These are phyloP conservation scores for Zootermopsis nevadensis DNA, from an alignment of 2,888 invertebrate species.

Conservation along the genomic window DNA sequence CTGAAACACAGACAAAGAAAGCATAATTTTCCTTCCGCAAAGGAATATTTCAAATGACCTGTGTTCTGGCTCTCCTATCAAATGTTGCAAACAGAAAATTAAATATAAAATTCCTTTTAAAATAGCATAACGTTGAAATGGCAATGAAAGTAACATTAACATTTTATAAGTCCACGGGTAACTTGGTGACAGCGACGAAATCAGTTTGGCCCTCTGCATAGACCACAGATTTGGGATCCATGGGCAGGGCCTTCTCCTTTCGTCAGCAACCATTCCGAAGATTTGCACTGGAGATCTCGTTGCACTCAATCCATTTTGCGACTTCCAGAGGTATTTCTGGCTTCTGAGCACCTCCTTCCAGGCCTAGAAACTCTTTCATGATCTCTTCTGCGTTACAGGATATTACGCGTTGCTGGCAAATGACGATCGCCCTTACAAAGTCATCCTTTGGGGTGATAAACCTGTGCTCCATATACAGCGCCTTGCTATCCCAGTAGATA, in stretches of 20 bases:
- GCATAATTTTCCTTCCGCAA: no score
- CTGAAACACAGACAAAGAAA: no score
- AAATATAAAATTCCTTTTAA: not conserved
- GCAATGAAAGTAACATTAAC: not conserved
- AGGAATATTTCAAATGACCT: not conserved
- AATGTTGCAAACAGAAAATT: not conserved
- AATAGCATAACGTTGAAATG: not conserved
- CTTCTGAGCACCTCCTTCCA: constrained; percentile 59
- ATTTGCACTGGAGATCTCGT: constrained; percentile 76
- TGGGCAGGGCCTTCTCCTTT: constrained; percentile 55
- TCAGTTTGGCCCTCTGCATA: constrained; percentile 14
- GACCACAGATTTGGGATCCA: constrained; percentile 54
- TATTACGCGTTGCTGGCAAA: constrained; percentile 62
- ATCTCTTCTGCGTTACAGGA: constrained; percentile 63
- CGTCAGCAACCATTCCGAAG: constrained; percentile 63
- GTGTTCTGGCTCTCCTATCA: not conserved
- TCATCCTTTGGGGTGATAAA: constrained; percentile 78
- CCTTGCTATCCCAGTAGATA: constrained; percentile 86
- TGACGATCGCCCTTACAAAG: constrained; percentile 71
- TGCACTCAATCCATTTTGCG: constrained; percentile 76
- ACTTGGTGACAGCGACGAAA: not conserved
- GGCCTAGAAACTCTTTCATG: constrained; percentile 48
- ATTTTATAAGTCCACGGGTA: constrained; percentile 16
- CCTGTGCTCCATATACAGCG: constrained; percentile 86
- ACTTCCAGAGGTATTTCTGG: constrained; percentile 75